Conservation (phyloP, 2,888 invertebrate genomes). For the Erebia ligea region DNA sequence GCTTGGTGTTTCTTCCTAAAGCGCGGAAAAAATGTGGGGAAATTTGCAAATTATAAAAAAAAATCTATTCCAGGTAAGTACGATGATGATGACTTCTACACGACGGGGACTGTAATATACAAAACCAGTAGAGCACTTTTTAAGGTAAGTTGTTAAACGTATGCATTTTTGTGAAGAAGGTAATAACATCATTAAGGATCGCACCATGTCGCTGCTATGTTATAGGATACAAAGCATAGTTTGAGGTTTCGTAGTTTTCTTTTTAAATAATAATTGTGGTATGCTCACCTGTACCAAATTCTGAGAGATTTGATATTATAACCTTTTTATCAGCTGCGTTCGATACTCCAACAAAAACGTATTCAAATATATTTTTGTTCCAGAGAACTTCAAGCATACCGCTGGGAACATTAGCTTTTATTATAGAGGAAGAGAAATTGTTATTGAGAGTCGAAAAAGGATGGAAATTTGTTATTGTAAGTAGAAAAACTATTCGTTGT, state of each 20-base stretch:
- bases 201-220: too few species aligned
- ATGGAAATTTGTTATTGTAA: slow-evolving; percentile 69
- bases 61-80: slow-evolving; percentile 37
- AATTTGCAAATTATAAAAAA: too few species aligned
- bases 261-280: too few species aligned
- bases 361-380: slow-evolving; percentile 26
- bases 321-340: neutral
- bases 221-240: too few species aligned
- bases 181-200: too few species aligned
- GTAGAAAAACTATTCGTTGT: slow-evolving; percentile 35
- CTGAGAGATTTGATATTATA: neutral
- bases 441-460: slow-evolving; percentile 63
- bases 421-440: slow-evolving; percentile 65
- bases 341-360: slow-evolving; percentile 2
- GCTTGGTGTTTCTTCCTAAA: too few species aligned
- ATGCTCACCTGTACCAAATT: too few species aligned
- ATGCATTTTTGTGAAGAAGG: slow-evolving; percentile 15
- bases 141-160: slow-evolving; percentile 51
- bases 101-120: slow-evolving; percentile 60
- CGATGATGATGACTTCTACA: slow-evolving; percentile 59
- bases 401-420: slow-evolving; percentile 68
- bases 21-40: too few species aligned
- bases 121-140: slow-evolving; percentile 57
- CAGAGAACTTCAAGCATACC: slow-evolving; percentile 62
- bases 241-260: too few species aligned